These are phyloP conservation scores for Nasonia longicornis DNA, from an alignment of 1,140 invertebrate species.

Conservation along the genomic window DNA sequence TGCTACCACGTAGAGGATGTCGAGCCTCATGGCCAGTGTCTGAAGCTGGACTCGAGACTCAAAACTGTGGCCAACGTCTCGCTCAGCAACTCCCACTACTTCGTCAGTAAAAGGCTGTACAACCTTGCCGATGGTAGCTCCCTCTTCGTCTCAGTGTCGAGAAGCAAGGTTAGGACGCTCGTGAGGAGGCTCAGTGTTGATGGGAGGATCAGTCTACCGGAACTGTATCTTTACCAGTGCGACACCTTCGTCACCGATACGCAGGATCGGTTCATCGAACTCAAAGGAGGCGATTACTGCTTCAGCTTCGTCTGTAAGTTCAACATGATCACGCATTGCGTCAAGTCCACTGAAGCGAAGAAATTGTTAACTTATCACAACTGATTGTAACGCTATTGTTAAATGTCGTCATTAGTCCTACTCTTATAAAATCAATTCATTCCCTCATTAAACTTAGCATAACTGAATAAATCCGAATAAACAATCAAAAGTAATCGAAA, in stretches of 20 bases:
- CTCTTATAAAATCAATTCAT: no score
- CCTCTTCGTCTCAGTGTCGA: background rate
- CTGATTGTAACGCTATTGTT: background rate
- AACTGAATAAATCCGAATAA: no score
- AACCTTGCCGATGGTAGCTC: slow-evolving; percentile 13
- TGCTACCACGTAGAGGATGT: background rate
- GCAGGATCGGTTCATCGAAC: background rate
- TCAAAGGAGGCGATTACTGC: slow-evolving; percentile 15
- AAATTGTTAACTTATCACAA: background rate
- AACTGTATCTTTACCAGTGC: slow-evolving; percentile 11
- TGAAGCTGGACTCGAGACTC: slow-evolving; percentile 13
- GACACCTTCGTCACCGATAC: background rate
- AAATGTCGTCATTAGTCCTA: background rate
- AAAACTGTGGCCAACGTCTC: background rate
- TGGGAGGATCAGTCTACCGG: background rate
- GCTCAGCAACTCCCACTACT: background rate
- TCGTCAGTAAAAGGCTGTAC: background rate
- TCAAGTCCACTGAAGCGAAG: background rate
- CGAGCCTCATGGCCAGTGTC: background rate
- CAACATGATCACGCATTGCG: slow-evolving; percentile 13
- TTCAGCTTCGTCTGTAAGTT: background rate
- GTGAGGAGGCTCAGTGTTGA: background rate
- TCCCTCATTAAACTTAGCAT: no score
- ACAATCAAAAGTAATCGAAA: no score
- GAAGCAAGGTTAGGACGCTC: background rate